Conservation (phyloP, 2,888 invertebrate species). For the Sabellastarte sp. region DNA sequence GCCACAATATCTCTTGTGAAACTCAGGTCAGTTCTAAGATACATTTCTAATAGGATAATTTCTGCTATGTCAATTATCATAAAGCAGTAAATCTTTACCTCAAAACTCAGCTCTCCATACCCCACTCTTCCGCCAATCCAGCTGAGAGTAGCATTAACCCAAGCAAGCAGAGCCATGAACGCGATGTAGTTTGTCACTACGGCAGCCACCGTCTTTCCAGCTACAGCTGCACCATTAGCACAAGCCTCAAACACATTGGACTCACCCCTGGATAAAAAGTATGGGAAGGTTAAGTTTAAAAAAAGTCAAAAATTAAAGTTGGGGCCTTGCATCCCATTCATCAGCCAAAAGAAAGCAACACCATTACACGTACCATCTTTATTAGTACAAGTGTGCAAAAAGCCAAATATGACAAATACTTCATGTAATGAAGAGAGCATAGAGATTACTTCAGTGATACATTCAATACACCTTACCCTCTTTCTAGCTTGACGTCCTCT, state of each 20-base stretch:
- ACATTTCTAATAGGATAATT: no score
- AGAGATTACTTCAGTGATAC: background rate
- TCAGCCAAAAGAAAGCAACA: background rate
- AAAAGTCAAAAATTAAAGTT: no score
- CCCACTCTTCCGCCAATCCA: conserved; percentile 31
- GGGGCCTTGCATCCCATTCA: no score
- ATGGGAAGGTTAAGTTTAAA: no score
- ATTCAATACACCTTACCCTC: conserved; percentile 13
- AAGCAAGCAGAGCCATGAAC: conserved; percentile 29
- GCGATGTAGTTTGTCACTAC: conserved; percentile 32
- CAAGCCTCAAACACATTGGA: conserved; percentile 33
- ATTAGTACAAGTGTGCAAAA: no score
- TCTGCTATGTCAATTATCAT: no score
- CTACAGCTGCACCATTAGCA: conserved; percentile 29
- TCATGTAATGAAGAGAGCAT: background rate
- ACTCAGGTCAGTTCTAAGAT: no score
- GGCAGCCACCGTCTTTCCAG: conserved; percentile 28
- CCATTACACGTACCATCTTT: no score
- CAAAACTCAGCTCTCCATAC: conserved; percentile 24
- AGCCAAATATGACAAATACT: background rate
- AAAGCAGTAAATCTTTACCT: no score
- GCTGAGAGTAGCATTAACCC: conserved; percentile 28
- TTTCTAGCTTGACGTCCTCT: conserved; percentile 13
- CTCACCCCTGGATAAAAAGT: no score
- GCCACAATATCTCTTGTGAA: no score